phyloP scores from a whole-genome alignment of 1,140 invertebrate species.

The Maconellicoccus hirsutus region DNA sequence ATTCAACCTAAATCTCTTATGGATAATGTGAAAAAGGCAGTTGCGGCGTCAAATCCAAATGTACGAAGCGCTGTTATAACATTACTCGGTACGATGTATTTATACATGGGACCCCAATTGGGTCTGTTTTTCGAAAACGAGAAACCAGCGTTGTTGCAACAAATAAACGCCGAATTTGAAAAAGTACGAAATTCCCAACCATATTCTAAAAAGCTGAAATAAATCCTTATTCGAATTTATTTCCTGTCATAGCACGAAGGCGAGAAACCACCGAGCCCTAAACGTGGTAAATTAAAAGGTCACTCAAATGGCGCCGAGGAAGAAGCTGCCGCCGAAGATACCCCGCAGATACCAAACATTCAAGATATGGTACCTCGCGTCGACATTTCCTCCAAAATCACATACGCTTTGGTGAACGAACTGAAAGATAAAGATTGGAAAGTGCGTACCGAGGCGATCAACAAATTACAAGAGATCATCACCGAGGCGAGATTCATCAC shows the following conservation, averaged over 20 bases:
- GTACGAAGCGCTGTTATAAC: constrained; percentile 62
- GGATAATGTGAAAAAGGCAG: constrained; percentile 67
- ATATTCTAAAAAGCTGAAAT: too few relatives aligned
- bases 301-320: constrained; percentile 39
- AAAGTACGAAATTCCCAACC: constrained; percentile 56
- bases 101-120: constrained; percentile 66
- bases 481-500: constrained; percentile 67
- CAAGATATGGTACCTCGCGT: constrained; percentile 58
- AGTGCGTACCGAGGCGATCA: constrained; percentile 67
- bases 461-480: constrained; percentile 63
- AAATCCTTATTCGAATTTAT: not conserved
- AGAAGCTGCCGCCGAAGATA: constrained; percentile 42
- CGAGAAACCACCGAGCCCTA: constrained; percentile 55
- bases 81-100: constrained; percentile 55
- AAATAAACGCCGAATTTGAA: constrained; percentile 77
- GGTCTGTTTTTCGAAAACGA: constrained; percentile 74
- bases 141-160: constrained; percentile 69
- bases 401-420: constrained; percentile 64
- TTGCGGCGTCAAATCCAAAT: constrained; percentile 69
- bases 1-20: constrained; percentile 67
- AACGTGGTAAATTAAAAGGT: constrained; percentile 41
- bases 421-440: constrained; percentile 93
- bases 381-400: constrained; percentile 78
- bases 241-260: constrained; percentile 35
- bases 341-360: constrained; percentile 42